phyloP scores from a whole-genome alignment of 2,113 vertebrate genomes.

The Montifringilla adamsi region DNA sequence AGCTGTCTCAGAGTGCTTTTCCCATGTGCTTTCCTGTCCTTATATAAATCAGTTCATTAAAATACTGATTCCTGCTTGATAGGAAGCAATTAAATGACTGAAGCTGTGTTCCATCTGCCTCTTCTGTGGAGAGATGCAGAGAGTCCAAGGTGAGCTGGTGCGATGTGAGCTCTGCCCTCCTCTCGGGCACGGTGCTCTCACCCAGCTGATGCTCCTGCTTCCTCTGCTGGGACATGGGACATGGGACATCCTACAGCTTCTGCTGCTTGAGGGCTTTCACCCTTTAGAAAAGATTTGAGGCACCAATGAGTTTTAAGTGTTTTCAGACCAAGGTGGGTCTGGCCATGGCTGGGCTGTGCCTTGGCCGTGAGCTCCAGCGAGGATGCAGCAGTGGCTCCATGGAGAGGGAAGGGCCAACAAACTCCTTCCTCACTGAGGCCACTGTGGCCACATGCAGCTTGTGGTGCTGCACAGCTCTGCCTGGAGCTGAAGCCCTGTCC shows the following conservation, averaged over 20 bases:
- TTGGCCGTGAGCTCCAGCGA: rapidly evolving
- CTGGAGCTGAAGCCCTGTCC: neutral
- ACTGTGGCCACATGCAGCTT: neutral
- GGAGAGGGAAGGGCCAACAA: neutral
- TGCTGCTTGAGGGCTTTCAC: neutral
- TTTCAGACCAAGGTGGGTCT: neutral
- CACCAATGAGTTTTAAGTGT: neutral
- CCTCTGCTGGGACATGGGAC: neutral
- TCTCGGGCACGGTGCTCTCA: rapidly evolving
- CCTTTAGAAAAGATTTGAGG: neutral
- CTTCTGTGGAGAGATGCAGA: neutral
- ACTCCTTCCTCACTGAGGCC: neutral
- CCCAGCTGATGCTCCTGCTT: neutral
- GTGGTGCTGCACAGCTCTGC: neutral
- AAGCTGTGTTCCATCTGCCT: neutral
- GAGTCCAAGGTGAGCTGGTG: neutral
- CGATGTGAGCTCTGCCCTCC: rapidly evolving
- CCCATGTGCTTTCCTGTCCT: neutral
- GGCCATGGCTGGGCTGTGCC: neutral
- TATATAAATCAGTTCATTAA: neutral
- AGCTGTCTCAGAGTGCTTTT: neutral
- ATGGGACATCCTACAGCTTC: neutral
- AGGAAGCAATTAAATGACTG: constrained; percentile 26
- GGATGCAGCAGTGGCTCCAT: neutral
- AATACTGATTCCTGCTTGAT: neutral